Base-by-base conservation (phyloP, 2,113 vertebrate genomes). In the Phrynosoma platyrhinos region DNA sequence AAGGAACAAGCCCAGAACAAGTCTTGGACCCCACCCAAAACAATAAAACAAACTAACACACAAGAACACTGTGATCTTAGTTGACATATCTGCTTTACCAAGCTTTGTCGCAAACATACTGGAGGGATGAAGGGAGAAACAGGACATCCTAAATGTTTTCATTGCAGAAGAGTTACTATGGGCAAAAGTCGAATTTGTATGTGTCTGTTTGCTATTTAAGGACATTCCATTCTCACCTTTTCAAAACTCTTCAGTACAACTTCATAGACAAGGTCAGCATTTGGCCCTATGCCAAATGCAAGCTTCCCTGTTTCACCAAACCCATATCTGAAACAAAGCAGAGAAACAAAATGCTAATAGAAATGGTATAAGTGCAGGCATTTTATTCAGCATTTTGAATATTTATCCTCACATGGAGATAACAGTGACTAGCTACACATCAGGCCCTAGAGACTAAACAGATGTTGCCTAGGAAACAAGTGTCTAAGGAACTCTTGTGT, bases 171-270 rank as follows among this genome's bases (percentile, higher is more conserved):
- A 2, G 1, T 30, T 83, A 36, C 0, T 3, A 0, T 36, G 1
- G 58, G 58, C 68, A 83, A 83, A 55, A 6, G 72, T 1, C 0
- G 47, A 66, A 10, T 58, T 58, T 71, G n/a, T 21, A 30, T 10
- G 42, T 21, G 30, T 42, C 10, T 80, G 69, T 68, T 40, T 68
- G 42, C 40, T 74, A 30, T 2, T 55, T 2, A 0, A 25, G 1
- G 0, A 1, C 1, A 16, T 80, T 74, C 87, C 82, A 74, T 81
- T 88, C 95, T 98, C 93, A 99, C 99, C 98, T 98, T 99, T 93
- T 98, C 94, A 89, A 99, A 99, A 93, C 97, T 97, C 95, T 98
- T 98, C 85, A 99, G 97, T 2, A 97, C 98, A 30, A 99, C 98
- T 95, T 99, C 98, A 82, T 99, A 99, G 8, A 97, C 88, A 87